Evolutionary conservation across 2,888 invertebrate genomes (phyloP).

Genomic region (Drosophila merina): DNA sequence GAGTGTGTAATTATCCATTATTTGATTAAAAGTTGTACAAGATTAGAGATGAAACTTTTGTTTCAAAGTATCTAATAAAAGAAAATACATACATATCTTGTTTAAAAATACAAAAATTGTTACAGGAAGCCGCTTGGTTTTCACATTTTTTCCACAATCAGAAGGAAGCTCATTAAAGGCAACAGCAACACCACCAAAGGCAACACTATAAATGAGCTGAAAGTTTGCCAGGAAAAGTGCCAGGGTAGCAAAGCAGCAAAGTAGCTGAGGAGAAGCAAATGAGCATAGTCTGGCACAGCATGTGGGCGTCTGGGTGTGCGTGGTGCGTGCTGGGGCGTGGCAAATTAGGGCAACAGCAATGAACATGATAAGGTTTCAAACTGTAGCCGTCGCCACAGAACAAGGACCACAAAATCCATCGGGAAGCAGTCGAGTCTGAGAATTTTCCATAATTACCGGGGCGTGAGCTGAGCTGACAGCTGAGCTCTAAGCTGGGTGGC

Average conservation of each 20-base stretch:
- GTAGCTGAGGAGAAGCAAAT: conserved; percentile 24
- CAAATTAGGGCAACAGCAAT: conserved; percentile 34
- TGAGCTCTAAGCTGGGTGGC: neutral
- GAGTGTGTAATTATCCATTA: neutral
- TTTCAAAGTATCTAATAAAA: neutral
- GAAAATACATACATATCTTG: no score
- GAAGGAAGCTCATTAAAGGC: conserved; percentile 40
- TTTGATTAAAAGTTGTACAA: conserved; percentile 5
- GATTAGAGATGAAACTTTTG: neutral
- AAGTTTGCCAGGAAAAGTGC: conserved; percentile 20
- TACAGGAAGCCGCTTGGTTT: conserved; percentile 18
- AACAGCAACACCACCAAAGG: conserved; percentile 25
- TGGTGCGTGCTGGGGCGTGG: conserved; percentile 36
- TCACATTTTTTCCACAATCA: conserved; percentile 30
- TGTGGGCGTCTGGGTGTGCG: conserved; percentile 32
- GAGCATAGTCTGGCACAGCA: conserved; percentile 34
- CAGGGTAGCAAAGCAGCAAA: neutral
- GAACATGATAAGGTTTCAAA: conserved; percentile 38
- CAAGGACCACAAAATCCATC: conserved; percentile 32
- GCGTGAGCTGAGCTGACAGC: conserved; percentile 31
- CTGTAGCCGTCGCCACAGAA: conserved; percentile 3
- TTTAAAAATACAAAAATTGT: no score
- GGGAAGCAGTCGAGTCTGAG: conserved; percentile 31
- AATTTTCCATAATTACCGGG: conserved; percentile 26
- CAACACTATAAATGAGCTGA: conserved; percentile 33